phyloP scores from a whole-genome alignment of 1,140 invertebrate species.

The Bombus difficillimus region DNA sequence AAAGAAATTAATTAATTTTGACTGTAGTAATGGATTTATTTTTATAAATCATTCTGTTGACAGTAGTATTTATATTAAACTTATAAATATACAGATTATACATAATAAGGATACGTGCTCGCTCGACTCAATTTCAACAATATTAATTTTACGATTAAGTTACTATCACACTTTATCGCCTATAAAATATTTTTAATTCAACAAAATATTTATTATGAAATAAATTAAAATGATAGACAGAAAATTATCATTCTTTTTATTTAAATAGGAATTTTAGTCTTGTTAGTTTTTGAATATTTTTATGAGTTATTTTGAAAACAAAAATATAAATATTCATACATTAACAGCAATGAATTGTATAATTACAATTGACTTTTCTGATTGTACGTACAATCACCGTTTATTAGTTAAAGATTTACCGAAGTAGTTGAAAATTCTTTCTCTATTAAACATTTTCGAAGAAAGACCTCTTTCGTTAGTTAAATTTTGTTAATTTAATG shows the following conservation, averaged over 20 bases:
- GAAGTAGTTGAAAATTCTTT: neutral
- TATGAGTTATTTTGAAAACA: neutral
- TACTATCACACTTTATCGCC: slow-evolving; percentile 6
- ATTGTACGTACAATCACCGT: too few relatives aligned
- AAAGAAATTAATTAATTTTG: slow-evolving; percentile 12
- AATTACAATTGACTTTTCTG: neutral
- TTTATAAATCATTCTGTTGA: slow-evolving; percentile 2
- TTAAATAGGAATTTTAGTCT: neutral
- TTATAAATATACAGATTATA: slow-evolving; percentile 17
- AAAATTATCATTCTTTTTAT: slow-evolving; percentile 4
- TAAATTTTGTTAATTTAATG: neutral
- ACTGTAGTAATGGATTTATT: neutral
- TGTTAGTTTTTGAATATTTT: neutral
- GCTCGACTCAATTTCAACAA: slow-evolving; percentile 1
- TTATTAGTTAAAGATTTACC: neutral
- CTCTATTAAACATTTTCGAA: neutral
- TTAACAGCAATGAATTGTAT: neutral
- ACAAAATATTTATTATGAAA: neutral
- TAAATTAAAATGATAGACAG: neutral
- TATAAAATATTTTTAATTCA: neutral
- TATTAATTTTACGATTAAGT: slow-evolving; percentile 19
- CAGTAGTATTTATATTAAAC: slow-evolving; percentile 19
- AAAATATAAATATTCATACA: neutral
- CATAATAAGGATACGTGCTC: neutral
- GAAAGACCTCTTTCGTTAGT: neutral